Evolutionary conservation across 2,888 invertebrate species (phyloP), one percentile per base, ranked within the genome.

Genomic region (Latrodectus hesperus): DNA sequence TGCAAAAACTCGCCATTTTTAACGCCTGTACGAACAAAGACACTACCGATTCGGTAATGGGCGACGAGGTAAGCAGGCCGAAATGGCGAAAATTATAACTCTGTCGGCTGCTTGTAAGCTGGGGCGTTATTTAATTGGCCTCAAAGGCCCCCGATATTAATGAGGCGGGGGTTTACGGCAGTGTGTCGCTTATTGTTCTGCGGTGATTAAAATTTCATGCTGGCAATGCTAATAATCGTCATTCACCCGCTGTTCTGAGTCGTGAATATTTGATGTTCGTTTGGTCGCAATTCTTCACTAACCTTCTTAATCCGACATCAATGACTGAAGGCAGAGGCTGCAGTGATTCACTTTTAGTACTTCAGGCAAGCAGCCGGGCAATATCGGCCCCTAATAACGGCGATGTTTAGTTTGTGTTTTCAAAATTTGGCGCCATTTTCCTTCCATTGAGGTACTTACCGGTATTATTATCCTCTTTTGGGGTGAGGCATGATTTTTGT

Each of bases 231-330:
- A 77, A 82, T 87, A 87, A 87, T 78, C 87, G 87, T 87, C 78
- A 72, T 76, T 87, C 87, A 82, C 87, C 77, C 68, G 82, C 51
- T 67, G 78, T 73, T 73, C 78, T 67, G 51, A 38, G 76, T 49
- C 6, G 38, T 88, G 84, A 83, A 88, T 88, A 83, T 88, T 88
- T 88, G 75, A 88, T 88, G 79, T 14, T 38, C 82, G 83, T 79
- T 82, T 79, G 78, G 17, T 84, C 84, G 84, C 88, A 88, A 88
- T 88, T 88, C 88, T 88, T 88, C 88, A 83, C 88, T 88, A 84
- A 88, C 70, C 79, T 75, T 88, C 88, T 83, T 87, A 88, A 88
- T 88, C 68, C 81, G 88, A 88, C 88, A 88, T 88, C 88, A 88
- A 83, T 88, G 88, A 83, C 88, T 78, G 70, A 83, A 70, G 74